Evolutionary conservation across 2,113 vertebrate genomes (phyloP).

Genomic region (Microcebus jonahi): DNA sequence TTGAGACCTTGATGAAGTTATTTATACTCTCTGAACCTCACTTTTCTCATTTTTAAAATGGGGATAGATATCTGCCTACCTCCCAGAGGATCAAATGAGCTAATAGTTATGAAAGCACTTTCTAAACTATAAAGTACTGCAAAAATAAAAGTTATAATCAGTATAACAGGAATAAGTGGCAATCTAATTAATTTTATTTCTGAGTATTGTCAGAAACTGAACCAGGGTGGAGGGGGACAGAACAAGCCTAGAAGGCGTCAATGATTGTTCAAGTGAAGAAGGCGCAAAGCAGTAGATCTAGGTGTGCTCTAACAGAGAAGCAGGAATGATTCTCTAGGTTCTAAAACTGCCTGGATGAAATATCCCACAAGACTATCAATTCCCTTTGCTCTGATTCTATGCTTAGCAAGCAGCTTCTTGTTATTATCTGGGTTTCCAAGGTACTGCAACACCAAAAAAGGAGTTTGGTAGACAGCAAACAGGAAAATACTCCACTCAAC

Average conservation of each 20-base stretch:
- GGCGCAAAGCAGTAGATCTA: not conserved
- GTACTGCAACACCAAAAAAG: not conserved
- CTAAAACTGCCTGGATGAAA: slow-evolving; percentile 37
- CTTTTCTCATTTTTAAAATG: slow-evolving; percentile 30
- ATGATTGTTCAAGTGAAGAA: not conserved
- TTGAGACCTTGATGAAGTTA: not conserved
- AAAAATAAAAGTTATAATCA: slow-evolving; percentile 18
- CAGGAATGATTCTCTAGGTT: slow-evolving; percentile 6
- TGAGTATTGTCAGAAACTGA: slow-evolving; percentile 36
- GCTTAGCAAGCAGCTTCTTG: slow-evolving; percentile 57
- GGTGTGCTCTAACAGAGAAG: not conserved
- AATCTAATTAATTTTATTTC: slow-evolving; percentile 35
- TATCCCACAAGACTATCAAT: slow-evolving; percentile 30
- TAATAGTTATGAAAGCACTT: slow-evolving; percentile 37
- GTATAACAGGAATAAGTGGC: not conserved
- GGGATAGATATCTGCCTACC: not conserved
- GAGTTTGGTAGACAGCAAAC: slow-evolving; percentile 13
- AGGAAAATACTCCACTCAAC: slow-evolving; percentile 39
- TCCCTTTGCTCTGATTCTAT: slow-evolving; percentile 45
- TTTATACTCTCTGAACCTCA: not conserved
- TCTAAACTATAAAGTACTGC: not conserved
- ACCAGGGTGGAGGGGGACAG: not conserved
- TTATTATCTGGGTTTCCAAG: slow-evolving; percentile 63
- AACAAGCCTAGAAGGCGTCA: not conserved
- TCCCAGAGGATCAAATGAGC: slow-evolving; percentile 9